Conservation (phyloP, 2,888 invertebrate genomes). For the Sinelater perroti region DNA sequence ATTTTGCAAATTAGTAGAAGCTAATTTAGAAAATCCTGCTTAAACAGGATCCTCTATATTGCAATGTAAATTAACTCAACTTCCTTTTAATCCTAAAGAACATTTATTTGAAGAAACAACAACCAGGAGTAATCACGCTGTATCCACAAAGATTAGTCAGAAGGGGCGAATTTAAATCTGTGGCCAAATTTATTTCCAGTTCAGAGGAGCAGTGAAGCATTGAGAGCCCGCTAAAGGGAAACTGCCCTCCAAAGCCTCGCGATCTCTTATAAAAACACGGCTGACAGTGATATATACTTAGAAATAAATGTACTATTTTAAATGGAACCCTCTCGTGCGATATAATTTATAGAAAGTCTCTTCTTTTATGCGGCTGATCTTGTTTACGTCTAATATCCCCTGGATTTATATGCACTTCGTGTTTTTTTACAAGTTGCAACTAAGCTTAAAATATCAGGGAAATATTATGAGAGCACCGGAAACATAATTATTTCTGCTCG, state of each 20-base stretch:
- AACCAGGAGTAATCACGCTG: conserved; percentile 17
- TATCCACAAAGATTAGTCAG: conserved; percentile 5
- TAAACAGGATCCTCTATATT: conserved; percentile 24
- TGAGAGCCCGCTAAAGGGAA: conserved; percentile 20
- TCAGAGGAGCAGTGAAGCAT: conserved; percentile 22
- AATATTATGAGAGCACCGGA: too few species aligned
- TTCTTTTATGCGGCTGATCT: too few species aligned
- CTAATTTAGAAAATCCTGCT: conserved; percentile 28
- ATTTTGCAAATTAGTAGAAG: conserved; percentile 27
- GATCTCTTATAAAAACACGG: conserved; percentile 9
- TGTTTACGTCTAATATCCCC: too few species aligned
- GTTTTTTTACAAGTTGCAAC: too few species aligned
- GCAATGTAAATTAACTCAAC: conserved; percentile 21
- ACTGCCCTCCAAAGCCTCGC: conserved; percentile 8
- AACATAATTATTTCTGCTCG: too few species aligned
- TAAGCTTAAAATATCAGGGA: too few species aligned
- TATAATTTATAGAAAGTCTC: too few species aligned
- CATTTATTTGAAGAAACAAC: conserved; percentile 24
- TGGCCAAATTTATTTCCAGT: conserved; percentile 22
- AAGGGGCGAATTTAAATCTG: conserved; percentile 23
- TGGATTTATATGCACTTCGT: too few species aligned
- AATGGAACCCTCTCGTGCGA: too few species aligned
- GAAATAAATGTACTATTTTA: too few species aligned
- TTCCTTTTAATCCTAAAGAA: conserved; percentile 23
- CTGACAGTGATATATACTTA: too few species aligned